A percentile compares a stretch with the other conserved stretches of the same genome.
Evolutionary conservation across 2,888 invertebrate genomes (phyloP).

Genomic region (Plusia festucae): DNA sequence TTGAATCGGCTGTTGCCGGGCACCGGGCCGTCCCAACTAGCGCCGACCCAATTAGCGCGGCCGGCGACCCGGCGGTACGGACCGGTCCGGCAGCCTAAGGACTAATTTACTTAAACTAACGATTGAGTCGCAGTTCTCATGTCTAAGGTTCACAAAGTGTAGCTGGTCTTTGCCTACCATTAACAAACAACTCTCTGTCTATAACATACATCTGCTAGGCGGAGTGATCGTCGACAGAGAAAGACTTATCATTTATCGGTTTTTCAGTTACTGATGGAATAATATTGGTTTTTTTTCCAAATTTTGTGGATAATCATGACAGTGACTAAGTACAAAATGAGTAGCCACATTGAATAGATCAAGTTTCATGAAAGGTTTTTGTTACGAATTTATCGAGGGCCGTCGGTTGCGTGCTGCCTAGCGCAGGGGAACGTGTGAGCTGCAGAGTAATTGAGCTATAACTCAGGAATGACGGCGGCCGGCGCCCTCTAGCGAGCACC

Average conservation of each 20-base stretch:
- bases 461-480: slow-evolving; percentile 39
- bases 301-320: neutral
- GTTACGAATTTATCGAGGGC: slow-evolving; percentile 45
- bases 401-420: slow-evolving; percentile 25
- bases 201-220: neutral
- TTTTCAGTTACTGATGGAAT: neutral
- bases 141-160: neutral
- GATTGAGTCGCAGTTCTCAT: neutral
- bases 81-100: neutral
- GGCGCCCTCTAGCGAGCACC: slow-evolving; percentile 28
- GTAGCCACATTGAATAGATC: no score
- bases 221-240: neutral
- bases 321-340: slow-evolving; percentile 21
- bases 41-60: neutral
- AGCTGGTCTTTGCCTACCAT: neutral
- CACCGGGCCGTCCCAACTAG: neutral
- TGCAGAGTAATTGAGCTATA: slow-evolving; percentile 56
- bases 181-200: neutral
- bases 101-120: neutral
- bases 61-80: neutral
- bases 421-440: slow-evolving; percentile 16
- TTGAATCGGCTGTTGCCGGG: neutral
- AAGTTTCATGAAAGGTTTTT: slow-evolving; percentile 43
- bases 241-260: neutral
- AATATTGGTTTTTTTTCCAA: neutral